Evolutionary conservation across 2,797 vertebrate species (phyloP), one percentile per base, ranked within the genome.

Genomic region (Chelonia mydas): DNA sequence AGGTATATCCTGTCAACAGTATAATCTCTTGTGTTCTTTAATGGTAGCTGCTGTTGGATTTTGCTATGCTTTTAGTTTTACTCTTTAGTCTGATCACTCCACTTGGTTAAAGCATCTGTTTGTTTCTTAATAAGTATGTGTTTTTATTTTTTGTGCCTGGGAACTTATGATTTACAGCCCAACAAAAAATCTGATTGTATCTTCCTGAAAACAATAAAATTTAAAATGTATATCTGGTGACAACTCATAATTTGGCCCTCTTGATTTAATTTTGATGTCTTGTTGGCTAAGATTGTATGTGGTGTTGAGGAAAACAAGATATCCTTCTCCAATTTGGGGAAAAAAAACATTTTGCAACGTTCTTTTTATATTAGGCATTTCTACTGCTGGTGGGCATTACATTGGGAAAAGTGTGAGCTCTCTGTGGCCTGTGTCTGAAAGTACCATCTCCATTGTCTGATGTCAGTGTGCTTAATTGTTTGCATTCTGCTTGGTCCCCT

Each of bases 321-420:
- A 2, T 17, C 2, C 13, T 49, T 27, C 47, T 27, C 10, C 28
- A 15, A 21, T 27, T 49, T 78, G 27, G 45, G 45, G 9, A 8
- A 33, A 49, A 50, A 78, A 7, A 1, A 41, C 15, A 15, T 28
- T 45, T 79, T 17, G 47, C 49, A 51, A 17, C 47, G 9, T 79
- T 50, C 13, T 79, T 79, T 72, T 72, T 23, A 37, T 21, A 57
- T 41, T 25, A 45, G 7, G 1, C 88, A 3, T 68, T 87, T 91
- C 0, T 49, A 45, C 12, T 81, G 68, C 13, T 51, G 37, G 1
- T 65, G 33, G 3, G 5, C 76, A 21, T 88, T 89, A 28, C 5
- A 88, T 0, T 49, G 28, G 6, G 19, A 27, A 49, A 68, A 76
- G n/a, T 11, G 4, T 0, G 6, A 88, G 33, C 10, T 50, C 16